Evolutionary conservation across 2,797 vertebrate genomes (phyloP).

Genomic region (Petrocephalus sullivani): DNA sequence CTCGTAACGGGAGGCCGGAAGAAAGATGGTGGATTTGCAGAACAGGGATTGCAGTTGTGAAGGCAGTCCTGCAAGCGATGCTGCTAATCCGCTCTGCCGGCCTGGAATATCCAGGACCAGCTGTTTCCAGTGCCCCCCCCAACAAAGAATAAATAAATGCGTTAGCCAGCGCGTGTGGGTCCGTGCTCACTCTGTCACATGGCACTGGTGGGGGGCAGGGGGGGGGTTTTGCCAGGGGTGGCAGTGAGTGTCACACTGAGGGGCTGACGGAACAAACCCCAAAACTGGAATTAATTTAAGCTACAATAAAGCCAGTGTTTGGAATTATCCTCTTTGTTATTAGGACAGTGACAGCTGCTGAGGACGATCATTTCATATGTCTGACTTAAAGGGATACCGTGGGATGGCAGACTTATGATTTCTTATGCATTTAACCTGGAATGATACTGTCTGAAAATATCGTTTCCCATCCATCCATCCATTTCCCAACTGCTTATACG

Average conservation of each 20-base stretch:
- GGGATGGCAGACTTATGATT: background rate
- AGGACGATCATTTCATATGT: background rate
- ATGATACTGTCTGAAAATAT: background rate
- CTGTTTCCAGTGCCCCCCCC: slow-evolving; percentile 40
- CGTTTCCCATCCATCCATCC: background rate
- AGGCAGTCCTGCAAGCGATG: background rate
- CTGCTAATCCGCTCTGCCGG: background rate
- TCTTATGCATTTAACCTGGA: background rate
- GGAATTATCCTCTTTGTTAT: background rate
- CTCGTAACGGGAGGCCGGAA: background rate
- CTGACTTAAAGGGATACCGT: background rate
- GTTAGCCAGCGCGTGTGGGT: slow-evolving; percentile 44
- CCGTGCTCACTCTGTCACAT: slow-evolving; percentile 59
- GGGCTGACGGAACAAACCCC: background rate
- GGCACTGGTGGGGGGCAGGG: slow-evolving; percentile 25
- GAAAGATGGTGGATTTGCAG: background rate
- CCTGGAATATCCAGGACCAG: slow-evolving; percentile 57
- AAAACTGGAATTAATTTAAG: background rate
- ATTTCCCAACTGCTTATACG: background rate
- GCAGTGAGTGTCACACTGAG: background rate
- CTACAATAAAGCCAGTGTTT: background rate
- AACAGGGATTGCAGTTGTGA: background rate
- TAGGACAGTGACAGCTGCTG: background rate
- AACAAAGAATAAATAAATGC: background rate
- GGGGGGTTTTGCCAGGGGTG: background rate